Base-by-base conservation (phyloP, 37 sponge, comb jelly and placozoan species). In the Diacarnus erythraeanus region DNA sequence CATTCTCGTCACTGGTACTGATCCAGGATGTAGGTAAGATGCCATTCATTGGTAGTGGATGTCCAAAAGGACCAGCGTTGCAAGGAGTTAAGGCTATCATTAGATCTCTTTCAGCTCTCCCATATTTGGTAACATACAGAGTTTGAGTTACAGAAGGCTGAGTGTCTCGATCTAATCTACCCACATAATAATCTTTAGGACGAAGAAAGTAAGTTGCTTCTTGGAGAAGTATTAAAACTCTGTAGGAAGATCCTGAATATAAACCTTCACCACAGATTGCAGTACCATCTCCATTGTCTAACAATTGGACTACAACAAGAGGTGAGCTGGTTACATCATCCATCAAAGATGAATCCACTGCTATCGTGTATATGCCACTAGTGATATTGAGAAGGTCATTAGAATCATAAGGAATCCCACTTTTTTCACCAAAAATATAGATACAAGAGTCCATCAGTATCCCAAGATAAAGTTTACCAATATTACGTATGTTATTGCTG, bases 121-220 rank as follows among this genome's bases (percentile, higher is more conserved):
- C 82, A 57, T 58, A 81, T 4, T 2, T 22, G 4, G 82, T 81
- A 12, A 72, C 42, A 54, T 59, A 72, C 36, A 79, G 69, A 21
- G 35, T 67, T 27, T 37, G 38, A 12, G 2, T 33, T n/a, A n/a
- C n/a, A 38, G 43, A 3, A 27, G 35, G 44, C 3, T 35, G 43
- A 12, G 6, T 43, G 25, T 40, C 4, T 3, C 12, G 6, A 15
- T 74, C 64, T 26, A 74, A 0, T 29, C 85, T 34, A 30, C 35
- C 72, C 40, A 78, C 44, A 71, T 71, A 85, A 22, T 78, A 39
- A 31, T 40, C 30, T 35, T 38, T 41, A 3, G 85, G 85, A 23
- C 85, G 71, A 21, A 85, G 20, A 38, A 59, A 85, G 35, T 57
- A 41, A 0, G 30, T 30, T 27, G 42, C 21, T 37, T 85, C 85